Base-by-base conservation (phyloP, 2,888 invertebrate species). In the Iselma pallidipennis region DNA sequence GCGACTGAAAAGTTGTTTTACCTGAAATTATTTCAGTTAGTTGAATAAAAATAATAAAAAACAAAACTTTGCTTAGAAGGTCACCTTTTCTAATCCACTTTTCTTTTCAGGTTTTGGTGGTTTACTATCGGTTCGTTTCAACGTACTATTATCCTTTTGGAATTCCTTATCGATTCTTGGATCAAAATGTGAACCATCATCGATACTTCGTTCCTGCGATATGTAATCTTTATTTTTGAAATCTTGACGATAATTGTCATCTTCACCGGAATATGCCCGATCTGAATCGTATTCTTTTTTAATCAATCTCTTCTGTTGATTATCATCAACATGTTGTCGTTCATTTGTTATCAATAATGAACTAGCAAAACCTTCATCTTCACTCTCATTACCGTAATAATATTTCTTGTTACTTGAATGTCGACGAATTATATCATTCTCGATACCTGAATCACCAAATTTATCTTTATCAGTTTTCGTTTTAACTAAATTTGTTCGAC, bases 361-460 rank as follows among this genome's bases (percentile, higher is more conserved):
- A 63, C 88, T 87, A 69, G 83, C 88, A 78, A 84, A 87, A 69
- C 89, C 89, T 71, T 92, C 91, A 66, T 92, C 91, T 67, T 89
- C 88, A 66, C 88, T 89, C 65, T 88, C 88, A 65, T 85, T 84
- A 69, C 80, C 81, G 37, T 72, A 72, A 42, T 78, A 76, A 3
- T 74, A 68, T 29, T 73, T 71, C n/a, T 70, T 67, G 1, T 65
- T 70, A 61, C 59, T 83, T 0, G 90, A 90, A 72, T 91, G 91
- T 66, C 91, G 86, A 55, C 91, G 85, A 72, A 90, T 90, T n/a
- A 73, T 70, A 78, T 92, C 92, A 69, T 92, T 91, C 75, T 92
- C 92, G 66, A 92, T 92, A 0, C 92, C 92, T 0, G 92, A 92
- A 81, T 92, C 92, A 2, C 88, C 89, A 55, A 89, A 82, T 56